Base-by-base conservation (phyloP, 2,113 vertebrate species). In the Grallaria varia region DNA sequence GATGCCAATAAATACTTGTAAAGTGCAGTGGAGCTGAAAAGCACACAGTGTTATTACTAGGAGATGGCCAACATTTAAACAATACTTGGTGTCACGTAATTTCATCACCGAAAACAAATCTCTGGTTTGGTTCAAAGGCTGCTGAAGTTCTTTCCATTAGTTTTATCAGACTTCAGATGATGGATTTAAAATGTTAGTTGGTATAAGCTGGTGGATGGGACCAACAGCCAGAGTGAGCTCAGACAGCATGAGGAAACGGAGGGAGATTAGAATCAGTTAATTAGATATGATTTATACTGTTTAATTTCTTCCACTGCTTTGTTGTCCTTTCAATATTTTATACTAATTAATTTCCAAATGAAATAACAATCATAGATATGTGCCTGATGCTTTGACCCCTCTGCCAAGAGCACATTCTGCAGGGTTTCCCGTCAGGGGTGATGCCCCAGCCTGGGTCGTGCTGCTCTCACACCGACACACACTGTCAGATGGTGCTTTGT, bases 21-120 rank as follows among this genome's bases (percentile, higher is more conserved):
- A 69, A 80, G 71, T 33, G 50, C 67, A 55, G 39, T 91, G 93
- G 67, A 88, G 89, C 52, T 90, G 74, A 79, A 89, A 82, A 87
- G 49, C 40, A 40, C 2, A 0, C 39, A 14, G 9, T 30, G 7
- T 82, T 23, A 53, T 64, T 69, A 60, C 44, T 31, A 74, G 62
- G 45, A 82, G 87, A 39, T 42, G 71, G 77, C 67, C 87, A 66
- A 63, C 62, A 94, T 82, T 68, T 87, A 53, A 94, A 91, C 44
- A 63, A 10, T 59, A 50, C 44, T 82, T 82, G 53, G 33, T 68
- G 25, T 69, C 73, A 68, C 47, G 7, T 64, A n/a, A 73, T 73
- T 69, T 74, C 81, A 76, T 68, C 74, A 12, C 55, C 62, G 53
- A 69, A 94, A 75, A 66, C 24, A 58, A 33, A 71, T 45, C 49